Percentiles rank a stretch among this genome's conserved stretches.
Evolutionary conservation across 2,888 invertebrate genomes (phyloP).

Genomic region (Sicus ferrugineus): DNA sequence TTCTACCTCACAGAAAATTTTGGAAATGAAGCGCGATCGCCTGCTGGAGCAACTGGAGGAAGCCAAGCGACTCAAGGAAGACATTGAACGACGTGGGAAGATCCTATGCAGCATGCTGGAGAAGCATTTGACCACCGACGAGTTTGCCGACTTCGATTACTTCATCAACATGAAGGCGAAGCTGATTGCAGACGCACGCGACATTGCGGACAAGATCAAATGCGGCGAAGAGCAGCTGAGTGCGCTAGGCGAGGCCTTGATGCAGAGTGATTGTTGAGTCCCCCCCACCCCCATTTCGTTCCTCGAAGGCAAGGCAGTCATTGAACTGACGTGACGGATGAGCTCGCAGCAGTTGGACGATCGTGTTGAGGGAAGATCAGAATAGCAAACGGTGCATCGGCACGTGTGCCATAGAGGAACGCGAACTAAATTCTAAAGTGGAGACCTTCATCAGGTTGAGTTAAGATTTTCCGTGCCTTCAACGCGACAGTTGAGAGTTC

Average conservation of each 20-base stretch:
- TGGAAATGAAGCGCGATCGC: constrained; percentile 79
- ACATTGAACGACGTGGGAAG: constrained; percentile 79
- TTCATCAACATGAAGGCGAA: constrained; percentile 89
- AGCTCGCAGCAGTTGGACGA: background rate
- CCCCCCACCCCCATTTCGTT: background rate
- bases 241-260: constrained; percentile 68
- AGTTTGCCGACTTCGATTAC: constrained; percentile 81
- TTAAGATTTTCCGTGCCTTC: constrained; percentile 40
- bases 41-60: constrained; percentile 81
- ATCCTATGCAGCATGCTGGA: constrained; percentile 76
- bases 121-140: constrained; percentile 76
- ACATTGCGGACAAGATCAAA: constrained; percentile 84
- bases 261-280: constrained; percentile 63
- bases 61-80: constrained; percentile 81
- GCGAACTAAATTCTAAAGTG: background rate
- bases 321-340: constrained; percentile 6
- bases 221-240: constrained; percentile 81
- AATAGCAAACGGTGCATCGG: background rate
- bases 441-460: background rate
- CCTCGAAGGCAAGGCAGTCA: constrained; percentile 19
- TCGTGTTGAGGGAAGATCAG: background rate
- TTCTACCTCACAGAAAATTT: constrained; percentile 67
- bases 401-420: constrained; percentile 27
- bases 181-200: constrained; percentile 81
- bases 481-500: constrained; percentile 39